These are phyloP conservation scores for Paraescarpia echinospica DNA, from an alignment of 1,140 invertebrate genomes.

Conservation along the genomic window DNA sequence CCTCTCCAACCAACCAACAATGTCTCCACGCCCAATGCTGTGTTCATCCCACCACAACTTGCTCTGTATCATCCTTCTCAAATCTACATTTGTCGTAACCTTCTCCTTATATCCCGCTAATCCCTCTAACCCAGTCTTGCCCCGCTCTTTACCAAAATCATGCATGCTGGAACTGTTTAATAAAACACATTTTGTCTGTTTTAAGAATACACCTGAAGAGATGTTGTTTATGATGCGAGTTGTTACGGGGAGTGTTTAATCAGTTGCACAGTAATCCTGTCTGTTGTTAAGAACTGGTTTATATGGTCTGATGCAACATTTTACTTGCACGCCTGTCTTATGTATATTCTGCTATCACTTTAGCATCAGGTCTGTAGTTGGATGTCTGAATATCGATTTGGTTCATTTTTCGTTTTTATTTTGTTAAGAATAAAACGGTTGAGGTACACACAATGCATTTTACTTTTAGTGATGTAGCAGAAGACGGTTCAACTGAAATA, in stretches of 20 bases:
- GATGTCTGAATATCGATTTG: neutral
- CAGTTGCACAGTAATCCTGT: neutral
- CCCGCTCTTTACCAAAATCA: neutral
- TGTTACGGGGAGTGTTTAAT: neutral
- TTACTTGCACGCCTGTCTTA: neutral
- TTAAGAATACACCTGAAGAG: neutral
- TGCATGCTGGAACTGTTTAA: too few species aligned
- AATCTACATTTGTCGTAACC: neutral
- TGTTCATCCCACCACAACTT: too few species aligned
- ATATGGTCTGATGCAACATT: neutral
- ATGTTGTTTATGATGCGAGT: neutral
- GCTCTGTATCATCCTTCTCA: neutral
- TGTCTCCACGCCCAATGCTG: too few species aligned
- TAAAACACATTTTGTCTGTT: neutral
- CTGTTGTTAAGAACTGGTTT: too few species aligned
- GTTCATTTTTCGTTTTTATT: too few species aligned
- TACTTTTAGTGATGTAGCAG: neutral
- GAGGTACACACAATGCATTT: neutral
- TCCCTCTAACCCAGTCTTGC: too few species aligned
- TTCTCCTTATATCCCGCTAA: neutral
- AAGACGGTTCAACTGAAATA: neutral
- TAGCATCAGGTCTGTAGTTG: neutral
- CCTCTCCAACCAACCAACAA: too few species aligned
- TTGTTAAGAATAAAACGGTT: too few species aligned
- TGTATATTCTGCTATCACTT: neutral